Conservation (phyloP, 2,888 invertebrate species). For the Neoscelio sp. region DNA sequence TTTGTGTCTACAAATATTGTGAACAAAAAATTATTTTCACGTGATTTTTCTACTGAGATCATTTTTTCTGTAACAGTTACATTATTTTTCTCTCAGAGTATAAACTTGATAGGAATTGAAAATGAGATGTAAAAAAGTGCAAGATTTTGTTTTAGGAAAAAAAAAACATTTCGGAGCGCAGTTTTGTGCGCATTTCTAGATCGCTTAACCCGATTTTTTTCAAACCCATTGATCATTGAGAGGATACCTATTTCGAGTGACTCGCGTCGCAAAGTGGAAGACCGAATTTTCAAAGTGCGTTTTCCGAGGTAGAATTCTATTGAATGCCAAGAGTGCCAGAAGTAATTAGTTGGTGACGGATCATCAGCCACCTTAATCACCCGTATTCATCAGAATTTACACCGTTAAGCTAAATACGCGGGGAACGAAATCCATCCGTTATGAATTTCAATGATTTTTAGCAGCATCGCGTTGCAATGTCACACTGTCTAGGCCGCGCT, state of each 20-base stretch:
- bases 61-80: no score
- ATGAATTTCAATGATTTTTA: conserved; percentile 27
- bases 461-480: conserved; percentile 35
- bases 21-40: no score
- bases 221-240: not conserved
- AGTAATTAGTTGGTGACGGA: conserved; percentile 22
- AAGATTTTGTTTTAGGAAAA: no score
- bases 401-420: conserved; percentile 12
- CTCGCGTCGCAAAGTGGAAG: conserved; percentile 5
- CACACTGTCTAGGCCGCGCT: conserved; percentile 56
- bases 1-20: no score
- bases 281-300: not conserved
- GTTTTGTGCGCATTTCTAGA: not conserved
- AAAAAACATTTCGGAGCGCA: not conserved
- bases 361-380: conserved; percentile 48
- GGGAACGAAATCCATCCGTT: conserved; percentile 5
- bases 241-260: conserved; percentile 2
- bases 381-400: conserved; percentile 47
- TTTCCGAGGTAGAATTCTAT: no score
- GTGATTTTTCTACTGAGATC: no score
- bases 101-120: no score
- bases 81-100: no score
- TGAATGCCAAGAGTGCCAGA: not conserved
- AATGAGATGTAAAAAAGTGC: no score
- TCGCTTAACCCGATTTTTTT: conserved; percentile 46